A percentile compares a stretch with the other conserved stretches of the same genome.
Conservation (phyloP, 2,113 vertebrate genomes). For the Galbula dea region DNA sequence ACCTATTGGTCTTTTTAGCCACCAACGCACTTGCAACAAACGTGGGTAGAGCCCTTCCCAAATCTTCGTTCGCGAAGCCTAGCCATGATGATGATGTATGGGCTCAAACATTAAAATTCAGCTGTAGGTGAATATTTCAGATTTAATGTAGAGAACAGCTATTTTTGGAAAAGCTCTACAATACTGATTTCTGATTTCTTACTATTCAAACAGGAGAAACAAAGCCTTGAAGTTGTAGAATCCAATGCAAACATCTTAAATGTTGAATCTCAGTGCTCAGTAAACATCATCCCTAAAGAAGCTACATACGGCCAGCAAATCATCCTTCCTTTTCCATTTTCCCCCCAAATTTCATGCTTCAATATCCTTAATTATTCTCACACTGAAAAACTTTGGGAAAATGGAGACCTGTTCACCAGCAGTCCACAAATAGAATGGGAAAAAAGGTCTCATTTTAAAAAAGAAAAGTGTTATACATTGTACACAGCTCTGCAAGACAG, state of each 20-base stretch:
- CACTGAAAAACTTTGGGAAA: not conserved
- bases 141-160: not conserved
- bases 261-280: not conserved
- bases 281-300: not conserved
- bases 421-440: not conserved
- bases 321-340: not conserved
- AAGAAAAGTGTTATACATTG: not conserved
- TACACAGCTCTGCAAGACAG: not conserved
- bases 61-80: no score
- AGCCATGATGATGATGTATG: no score
- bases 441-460: not conserved
- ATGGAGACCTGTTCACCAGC: not conserved
- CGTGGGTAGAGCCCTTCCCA: no score
- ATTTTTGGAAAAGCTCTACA: not conserved
- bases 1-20: no score
- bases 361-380: constrained; percentile 4
- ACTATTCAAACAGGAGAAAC: not conserved
- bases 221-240: constrained; percentile 24
- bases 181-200: not conserved
- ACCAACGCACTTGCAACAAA: no score
- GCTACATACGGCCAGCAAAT: not conserved
- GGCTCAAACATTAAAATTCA: not conserved
- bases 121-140: not conserved
- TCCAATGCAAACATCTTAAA: not conserved
- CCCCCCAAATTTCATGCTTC: not conserved